Base-by-base conservation (phyloP, 2,888 invertebrate genomes). In the Brenthis hecate region DNA sequence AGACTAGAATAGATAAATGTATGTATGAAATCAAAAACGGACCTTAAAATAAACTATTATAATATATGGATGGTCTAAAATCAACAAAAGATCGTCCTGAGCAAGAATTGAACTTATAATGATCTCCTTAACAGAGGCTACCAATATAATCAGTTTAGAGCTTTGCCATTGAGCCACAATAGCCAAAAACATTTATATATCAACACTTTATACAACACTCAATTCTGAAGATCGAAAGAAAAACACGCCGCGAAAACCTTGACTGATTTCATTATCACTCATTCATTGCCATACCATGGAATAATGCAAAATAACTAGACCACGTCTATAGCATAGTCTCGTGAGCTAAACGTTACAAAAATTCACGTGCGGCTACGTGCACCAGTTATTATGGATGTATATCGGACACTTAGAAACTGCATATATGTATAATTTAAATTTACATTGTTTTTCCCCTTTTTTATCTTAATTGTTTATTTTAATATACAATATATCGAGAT, bases 221-320 rank as follows among this genome's bases (percentile, higher is more conserved):
- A 43, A 19, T 43, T 4, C 19, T 54, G 16, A 16, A 62, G 53
- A 3, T 53, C 51, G 28, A 61, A 19, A 62, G 13, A 62, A 54
- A 62, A 53, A 11, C 36, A 36, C 50, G 16, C 13, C 2, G 36
- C 2, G 2, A 11, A 53, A 54, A 19, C 23, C 54, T 62, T 62
- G 19, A 19, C 53, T 51, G 53, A 19, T 16, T 53, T 53, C 32
- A 62, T 62, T 62, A 62, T 36, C 62, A 53, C 28, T 60, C 50
- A 28, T 48, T 60, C 50, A 32, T 16, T 43, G 0, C 36, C 36
- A 53, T 62, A 54, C 53, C 36, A 36, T 51, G 53, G 19, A 19
- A 62, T 13, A 62, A 36, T 43, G 62, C 32, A 54, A 53, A 43
- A 62, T 62, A 53, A 53, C 16, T 62, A 3, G n/a, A 51, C 16